Base-by-base conservation (phyloP, 2,797 vertebrate species). In the Microhierax caerulescens region DNA sequence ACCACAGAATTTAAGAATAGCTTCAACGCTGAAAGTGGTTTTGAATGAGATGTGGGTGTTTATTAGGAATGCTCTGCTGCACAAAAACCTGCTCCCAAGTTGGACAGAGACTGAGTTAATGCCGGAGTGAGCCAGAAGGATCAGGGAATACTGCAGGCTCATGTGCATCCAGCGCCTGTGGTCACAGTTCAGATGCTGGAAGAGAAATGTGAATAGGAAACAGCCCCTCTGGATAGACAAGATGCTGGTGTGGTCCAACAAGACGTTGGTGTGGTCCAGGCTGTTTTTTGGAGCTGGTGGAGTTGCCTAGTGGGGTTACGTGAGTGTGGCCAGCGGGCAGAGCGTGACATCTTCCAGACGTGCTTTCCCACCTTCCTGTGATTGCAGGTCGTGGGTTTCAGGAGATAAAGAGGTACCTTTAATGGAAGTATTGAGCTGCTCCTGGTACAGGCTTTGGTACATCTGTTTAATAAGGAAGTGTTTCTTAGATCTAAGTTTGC, bases 21-120 rank as follows among this genome's bases (percentile, higher is more conserved):
- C 4, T 3, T 79, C 80, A 30, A 7, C 0, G 2, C 48, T 73
- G 95, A 82, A 78, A 86, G 85, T 76, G 63, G 80, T 76, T 93
- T 94, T 86, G 83, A 85, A 84, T 56, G 92, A 77, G 93, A 63
- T 85, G 77, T 92, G 74, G 56, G 77, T 86, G 83, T 91, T 95
- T 86, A 88, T 85, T 90, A 86, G 88, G 80, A 94, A 94, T 73
- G 64, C 34, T 90, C 70, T 79, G 70, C 50, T 86, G 70, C 48
- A 70, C 76, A 69, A 86, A 86, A 94, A n/a, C 50, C n/a, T 0
- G 0, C 43, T 94, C 51, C 50, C 2, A 14, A 75, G 68, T 23
- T 3, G 1, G 51, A 45, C 4, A 32, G 83, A 21, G 69, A 4
- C 36, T n/a, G 59, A 53, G 7, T 81, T 88, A 86, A 85, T n/a